Conservation (phyloP, 2,113 vertebrate genomes). For the Sigmodon hispidus region DNA sequence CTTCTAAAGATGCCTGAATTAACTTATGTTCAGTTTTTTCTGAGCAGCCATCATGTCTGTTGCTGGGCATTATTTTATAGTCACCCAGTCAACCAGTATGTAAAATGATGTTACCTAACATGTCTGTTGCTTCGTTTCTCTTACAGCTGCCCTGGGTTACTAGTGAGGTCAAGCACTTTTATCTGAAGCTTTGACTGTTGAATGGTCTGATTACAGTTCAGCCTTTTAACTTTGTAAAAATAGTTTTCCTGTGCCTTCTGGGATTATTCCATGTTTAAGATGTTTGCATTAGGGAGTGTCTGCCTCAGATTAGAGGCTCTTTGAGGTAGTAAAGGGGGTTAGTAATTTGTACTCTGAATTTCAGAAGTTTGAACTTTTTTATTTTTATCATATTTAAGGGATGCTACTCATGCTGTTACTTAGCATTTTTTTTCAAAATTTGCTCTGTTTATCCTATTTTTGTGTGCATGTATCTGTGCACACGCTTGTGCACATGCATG, state of each 20-base stretch:
- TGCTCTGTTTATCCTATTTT: too few relatives aligned
- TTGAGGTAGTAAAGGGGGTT: background rate
- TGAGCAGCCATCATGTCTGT: background rate
- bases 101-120: background rate
- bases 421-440: background rate
- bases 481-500: too few relatives aligned
- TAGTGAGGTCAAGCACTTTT: conserved; percentile 24
- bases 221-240: conserved; percentile 44
- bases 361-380: conserved; percentile 12
- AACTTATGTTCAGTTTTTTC: background rate
- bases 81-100: background rate
- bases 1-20: background rate
- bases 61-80: conserved; percentile 31
- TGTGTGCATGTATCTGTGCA: background rate
- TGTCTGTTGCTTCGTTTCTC: conserved; percentile 3
- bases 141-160: conserved; percentile 20
- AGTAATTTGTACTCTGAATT: conserved; percentile 27
- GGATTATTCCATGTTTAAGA: background rate
- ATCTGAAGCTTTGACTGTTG: background rate
- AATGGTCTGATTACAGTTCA: background rate
- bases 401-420: background rate
- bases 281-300: background rate
- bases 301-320: background rate
- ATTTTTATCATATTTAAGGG: conserved; percentile 11
- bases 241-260: conserved; percentile 2